Base-by-base conservation (phyloP, 1,140 invertebrate species). In the Phymastichus coffea region DNA sequence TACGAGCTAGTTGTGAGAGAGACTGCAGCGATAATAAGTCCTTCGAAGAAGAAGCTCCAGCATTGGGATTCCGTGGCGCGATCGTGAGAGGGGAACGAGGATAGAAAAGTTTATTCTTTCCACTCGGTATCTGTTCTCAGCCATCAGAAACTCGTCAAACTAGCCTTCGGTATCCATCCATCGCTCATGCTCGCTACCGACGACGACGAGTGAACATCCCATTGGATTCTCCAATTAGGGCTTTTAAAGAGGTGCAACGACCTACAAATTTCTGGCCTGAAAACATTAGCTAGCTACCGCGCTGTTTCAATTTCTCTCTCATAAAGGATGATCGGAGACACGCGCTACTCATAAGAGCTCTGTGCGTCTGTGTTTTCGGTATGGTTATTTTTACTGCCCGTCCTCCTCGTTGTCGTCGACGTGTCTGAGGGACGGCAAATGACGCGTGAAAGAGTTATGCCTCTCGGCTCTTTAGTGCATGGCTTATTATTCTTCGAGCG, bases 291-390 rank as follows among this genome's bases (percentile, higher is more conserved):
- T n/a, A n/a, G n/a, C n/a, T n/a, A n/a, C n/a, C n/a, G n/a, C n/a
- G n/a, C n/a, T n/a, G n/a, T n/a, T n/a, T n/a, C n/a, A n/a, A 17
- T 26, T 47, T 47, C 30, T 30, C 20, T 41, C 6, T 47, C 7
- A 0, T 33, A 28, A n/a, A 17, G 30, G 19, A 17, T 49, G 12
- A 49, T 35, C n/a, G 47, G 37, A 35, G 22, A 20, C 47, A 49
- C 47, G 25, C 37, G 47, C 2, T 37, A 8, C 3, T 12, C 30
- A 30, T 26, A 19, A 19, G 22, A 17, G 44, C n/a, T n/a, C n/a
- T n/a, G n/a, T n/a, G 15, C 30, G 44, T 23, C 47, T 49, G 47
- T 37, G 47, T 49, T 49, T 49, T 49, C 47, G 28, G 47, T 49
- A 23, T 10, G 30, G 30, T 37, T 49, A 49, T 49, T 49, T 49